Evolutionary conservation across 35 echinoderm and acorn worm species (phyloP), one percentile per base, ranked within the genome.

Genomic region (Apostichopus californicus): DNA sequence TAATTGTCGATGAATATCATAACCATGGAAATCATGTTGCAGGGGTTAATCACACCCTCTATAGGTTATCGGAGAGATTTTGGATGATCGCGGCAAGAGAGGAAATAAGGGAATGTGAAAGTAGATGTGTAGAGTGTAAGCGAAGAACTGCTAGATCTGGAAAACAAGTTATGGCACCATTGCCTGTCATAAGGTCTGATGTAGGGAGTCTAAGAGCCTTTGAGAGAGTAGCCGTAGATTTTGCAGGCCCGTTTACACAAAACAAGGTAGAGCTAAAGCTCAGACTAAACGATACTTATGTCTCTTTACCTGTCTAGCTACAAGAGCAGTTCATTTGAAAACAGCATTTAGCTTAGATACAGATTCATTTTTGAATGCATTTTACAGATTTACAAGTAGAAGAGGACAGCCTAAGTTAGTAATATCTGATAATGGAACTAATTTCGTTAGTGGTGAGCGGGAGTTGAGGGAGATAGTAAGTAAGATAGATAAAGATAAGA

Each of bases 321-420:
- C 80, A 18, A 73, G 95, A 54, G 95, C 93, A 54, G 95, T 96
- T 3, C 95, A 96, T 90, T 77, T 94, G 13, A 93, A 96, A 65
- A 70, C 94, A 23, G 73, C 93, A 55, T 88, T 25, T 21, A 90
- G 90, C 15, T 34, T 96, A 61, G 95, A 96, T 63, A 96, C 92
- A 0, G 66, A 86, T 92, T 92, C 92, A 70, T 94, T 90, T 64
- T 54, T 92, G 60, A 94, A 96, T 78, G 90, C 92, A 68, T 60
- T 96, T 78, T 80, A 88, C 72, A 64, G 94, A 18, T 96, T 78
- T 93, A 55, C 86, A 5, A 86, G 81, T 64, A 56, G 92, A 24
- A 63, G 95, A 73, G 92, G 95, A 57, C 80, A 75, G 79, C 86
- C 88, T 25, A 92, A 92, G 72, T 5, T 66, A 52, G 18, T 96